Evolutionary conservation across 2,113 vertebrate genomes (phyloP).

Genomic region (Paradoxurus hermaphroditus): DNA sequence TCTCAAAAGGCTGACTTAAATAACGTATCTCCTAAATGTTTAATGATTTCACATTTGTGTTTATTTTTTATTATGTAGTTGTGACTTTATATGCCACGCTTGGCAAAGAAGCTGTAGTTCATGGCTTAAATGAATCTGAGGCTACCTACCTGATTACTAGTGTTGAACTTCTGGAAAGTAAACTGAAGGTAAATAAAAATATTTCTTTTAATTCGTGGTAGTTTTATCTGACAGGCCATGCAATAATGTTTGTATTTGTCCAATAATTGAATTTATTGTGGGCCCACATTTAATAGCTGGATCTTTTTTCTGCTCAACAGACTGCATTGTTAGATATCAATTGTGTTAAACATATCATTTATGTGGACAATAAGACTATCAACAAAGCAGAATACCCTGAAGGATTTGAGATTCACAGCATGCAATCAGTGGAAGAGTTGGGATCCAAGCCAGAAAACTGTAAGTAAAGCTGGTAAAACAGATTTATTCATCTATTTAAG

Average conservation of each 20-base stretch:
- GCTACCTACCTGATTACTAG: conserved; percentile 95
- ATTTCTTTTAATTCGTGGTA: conserved; percentile 37
- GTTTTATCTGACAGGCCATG: neutral
- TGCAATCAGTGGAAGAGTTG: conserved; percentile 91
- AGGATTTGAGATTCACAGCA: conserved; percentile 89
- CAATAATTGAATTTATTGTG: neutral
- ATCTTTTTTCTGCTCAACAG: conserved; percentile 78
- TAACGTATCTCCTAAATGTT: conserved; percentile 4
- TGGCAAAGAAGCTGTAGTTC: conserved; percentile 94
- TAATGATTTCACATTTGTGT: neutral
- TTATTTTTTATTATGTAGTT: conserved; percentile 82
- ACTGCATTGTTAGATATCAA: conserved; percentile 85
- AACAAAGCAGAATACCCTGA: conserved; percentile 89
- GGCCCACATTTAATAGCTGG: neutral
- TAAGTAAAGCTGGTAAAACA: conserved; percentile 80
- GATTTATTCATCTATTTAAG: neutral
- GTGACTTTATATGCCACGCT: conserved; percentile 97
- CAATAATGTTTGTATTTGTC: no score
- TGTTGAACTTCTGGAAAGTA: conserved; percentile 91
- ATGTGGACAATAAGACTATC: conserved; percentile 90
- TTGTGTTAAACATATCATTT: conserved; percentile 93
- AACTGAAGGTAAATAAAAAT: conserved; percentile 91
- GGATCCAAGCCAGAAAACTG: conserved; percentile 93
- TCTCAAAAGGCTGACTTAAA: neutral
- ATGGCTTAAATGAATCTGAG: conserved; percentile 94